Conservation (phyloP, 2,797 vertebrate genomes). For the Danio choprae region DNA sequence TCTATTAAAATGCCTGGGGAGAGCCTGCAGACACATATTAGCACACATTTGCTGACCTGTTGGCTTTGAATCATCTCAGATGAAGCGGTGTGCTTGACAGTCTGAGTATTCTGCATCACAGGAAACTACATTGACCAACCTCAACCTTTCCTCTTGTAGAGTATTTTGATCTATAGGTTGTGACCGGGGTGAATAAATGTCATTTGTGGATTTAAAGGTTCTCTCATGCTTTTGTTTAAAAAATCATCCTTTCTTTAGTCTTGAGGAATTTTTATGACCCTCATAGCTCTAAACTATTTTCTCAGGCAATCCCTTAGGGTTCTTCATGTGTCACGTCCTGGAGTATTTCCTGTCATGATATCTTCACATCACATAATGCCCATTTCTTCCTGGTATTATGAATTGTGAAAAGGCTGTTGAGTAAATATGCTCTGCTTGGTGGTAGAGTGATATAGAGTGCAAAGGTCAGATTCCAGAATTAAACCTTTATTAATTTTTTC, state of each 20-base stretch:
- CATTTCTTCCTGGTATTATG: constrained; percentile 38
- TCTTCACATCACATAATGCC: constrained; percentile 22
- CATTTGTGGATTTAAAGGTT: constrained; percentile 1
- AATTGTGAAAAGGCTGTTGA: background rate
- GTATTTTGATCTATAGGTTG: background rate
- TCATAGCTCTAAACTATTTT: constrained; percentile 26
- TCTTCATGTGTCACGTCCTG: constrained; percentile 19
- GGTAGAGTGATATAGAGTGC: background rate
- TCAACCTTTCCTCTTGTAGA: background rate
- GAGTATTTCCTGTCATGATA: constrained; percentile 39
- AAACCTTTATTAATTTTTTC: background rate
- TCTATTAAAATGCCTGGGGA: constrained; percentile 29
- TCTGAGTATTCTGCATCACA: background rate
- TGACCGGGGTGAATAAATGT: constrained; percentile 18
- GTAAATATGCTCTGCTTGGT: background rate
- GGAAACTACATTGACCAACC: background rate
- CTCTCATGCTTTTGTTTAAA: background rate
- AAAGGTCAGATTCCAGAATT: background rate
- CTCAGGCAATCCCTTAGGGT: constrained; percentile 34
- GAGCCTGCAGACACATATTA: constrained; percentile 18
- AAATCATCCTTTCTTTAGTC: constrained; percentile 33
- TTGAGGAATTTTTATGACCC: constrained; percentile 40
- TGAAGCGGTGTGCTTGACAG: background rate
- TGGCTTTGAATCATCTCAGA: constrained; percentile 10
- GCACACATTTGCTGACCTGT: background rate